Evolutionary conservation across 1,140 invertebrate genomes (phyloP).

Genomic region (Acromyrmex echinatior): DNA sequence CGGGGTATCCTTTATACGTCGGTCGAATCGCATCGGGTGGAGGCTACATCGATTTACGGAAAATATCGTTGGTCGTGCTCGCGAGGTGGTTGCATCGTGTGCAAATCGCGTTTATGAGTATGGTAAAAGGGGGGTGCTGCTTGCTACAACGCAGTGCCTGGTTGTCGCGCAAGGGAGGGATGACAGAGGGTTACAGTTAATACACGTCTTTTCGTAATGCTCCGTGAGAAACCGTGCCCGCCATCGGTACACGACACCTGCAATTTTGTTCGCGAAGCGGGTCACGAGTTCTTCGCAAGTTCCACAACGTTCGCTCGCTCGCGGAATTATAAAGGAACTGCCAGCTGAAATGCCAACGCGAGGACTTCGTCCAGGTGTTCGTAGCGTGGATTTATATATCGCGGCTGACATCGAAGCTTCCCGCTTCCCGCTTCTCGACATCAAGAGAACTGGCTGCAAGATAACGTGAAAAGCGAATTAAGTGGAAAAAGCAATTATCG

Average conservation of each 20-base stretch:
- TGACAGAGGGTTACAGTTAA: slow-evolving; percentile 59
- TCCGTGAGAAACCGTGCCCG: slow-evolving; percentile 51
- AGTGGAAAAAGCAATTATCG: slow-evolving; percentile 13
- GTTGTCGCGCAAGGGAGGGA: background rate
- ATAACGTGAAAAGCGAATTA: background rate
- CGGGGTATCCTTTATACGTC: slow-evolving; percentile 21
- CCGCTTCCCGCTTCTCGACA: slow-evolving; percentile 14
- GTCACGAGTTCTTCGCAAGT: slow-evolving; percentile 43
- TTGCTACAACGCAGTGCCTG: background rate
- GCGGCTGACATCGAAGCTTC: slow-evolving; percentile 6
- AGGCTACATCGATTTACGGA: slow-evolving; percentile 41
- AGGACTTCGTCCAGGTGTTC: slow-evolving; percentile 18
- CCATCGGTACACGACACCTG: slow-evolving; percentile 47
- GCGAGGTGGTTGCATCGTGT: slow-evolving; percentile 9
- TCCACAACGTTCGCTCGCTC: background rate
- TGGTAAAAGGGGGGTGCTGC: slow-evolving; percentile 12
- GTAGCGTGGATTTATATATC: slow-evolving; percentile 41
- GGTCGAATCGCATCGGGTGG: slow-evolving; percentile 33
- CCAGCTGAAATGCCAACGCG: slow-evolving; percentile 9
- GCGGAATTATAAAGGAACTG: slow-evolving; percentile 54
- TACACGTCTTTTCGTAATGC: slow-evolving; percentile 58
- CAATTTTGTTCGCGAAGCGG: slow-evolving; percentile 52
- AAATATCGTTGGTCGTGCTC: slow-evolving; percentile 19
- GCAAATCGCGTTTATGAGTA: slow-evolving; percentile 56
- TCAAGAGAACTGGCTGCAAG: background rate